These are phyloP conservation scores for Haemorhous mexicanus DNA, from an alignment of 2,113 vertebrate genomes.

Conservation along the genomic window DNA sequence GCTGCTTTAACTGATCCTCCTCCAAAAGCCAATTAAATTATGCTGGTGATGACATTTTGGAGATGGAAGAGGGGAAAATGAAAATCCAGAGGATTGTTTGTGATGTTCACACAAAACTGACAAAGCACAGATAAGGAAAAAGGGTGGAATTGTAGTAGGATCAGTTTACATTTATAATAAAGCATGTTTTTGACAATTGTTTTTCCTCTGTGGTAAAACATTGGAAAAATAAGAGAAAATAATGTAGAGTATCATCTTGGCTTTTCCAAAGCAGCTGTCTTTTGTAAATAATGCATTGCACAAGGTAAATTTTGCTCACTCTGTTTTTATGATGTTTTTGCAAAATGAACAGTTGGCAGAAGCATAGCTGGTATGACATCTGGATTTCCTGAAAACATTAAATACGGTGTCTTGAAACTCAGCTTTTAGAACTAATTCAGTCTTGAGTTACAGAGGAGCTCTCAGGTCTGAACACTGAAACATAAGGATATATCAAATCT, in stretches of 20 bases:
- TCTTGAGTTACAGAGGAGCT: neutral
- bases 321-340: neutral
- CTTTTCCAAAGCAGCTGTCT: neutral
- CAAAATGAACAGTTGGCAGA: neutral
- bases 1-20: neutral
- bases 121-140: neutral
- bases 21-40: neutral
- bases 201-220: neutral
- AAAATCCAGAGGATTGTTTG: neutral
- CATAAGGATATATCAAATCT: neutral
- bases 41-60: neutral
- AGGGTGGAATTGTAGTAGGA: neutral
- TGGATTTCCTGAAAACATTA: slow-evolving; percentile 1
- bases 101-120: neutral
- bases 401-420: neutral
- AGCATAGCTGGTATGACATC: neutral
- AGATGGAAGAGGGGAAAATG: neutral
- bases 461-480: neutral
- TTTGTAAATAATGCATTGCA: neutral
- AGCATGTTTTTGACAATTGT: neutral
- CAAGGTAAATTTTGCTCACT: neutral
- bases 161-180: neutral
- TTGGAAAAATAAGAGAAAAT: neutral
- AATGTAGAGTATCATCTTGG: neutral
- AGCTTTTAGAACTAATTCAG: neutral